A percentile compares a stretch with the other conserved stretches of the same genome.
phyloP scores from a whole-genome alignment of 2,797 vertebrate genomes.

The Protosalanx chinensis region DNA sequence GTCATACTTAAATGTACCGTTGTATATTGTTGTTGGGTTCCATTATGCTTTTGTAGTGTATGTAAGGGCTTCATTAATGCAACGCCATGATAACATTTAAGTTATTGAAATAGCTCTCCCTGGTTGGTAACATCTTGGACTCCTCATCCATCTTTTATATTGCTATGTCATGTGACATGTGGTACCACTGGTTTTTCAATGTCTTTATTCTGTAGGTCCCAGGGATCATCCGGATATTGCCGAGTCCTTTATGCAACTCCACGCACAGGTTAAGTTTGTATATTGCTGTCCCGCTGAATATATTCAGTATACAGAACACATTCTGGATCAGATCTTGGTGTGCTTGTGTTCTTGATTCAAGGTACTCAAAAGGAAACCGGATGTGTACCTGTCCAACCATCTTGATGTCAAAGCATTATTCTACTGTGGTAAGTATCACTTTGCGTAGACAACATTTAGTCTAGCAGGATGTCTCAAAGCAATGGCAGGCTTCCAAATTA shows the following conservation, averaged over 20 bases:
- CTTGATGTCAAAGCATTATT: conserved; percentile 91
- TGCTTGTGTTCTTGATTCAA: neutral
- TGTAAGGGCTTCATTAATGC: too few species aligned
- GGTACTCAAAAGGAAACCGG: conserved; percentile 82
- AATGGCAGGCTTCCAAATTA: neutral
- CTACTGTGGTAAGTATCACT: conserved; percentile 87
- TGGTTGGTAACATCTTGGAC: conserved; percentile 2
- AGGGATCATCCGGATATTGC: conserved; percentile 98
- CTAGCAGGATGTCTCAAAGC: neutral
- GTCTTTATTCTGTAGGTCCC: conserved; percentile 86
- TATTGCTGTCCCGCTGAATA: neutral
- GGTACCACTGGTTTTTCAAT: conserved; percentile 78
- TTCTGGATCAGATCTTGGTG: neutral
- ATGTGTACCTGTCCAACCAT: conserved; percentile 85
- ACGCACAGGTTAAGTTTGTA: conserved; percentile 87
- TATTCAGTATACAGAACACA: neutral
- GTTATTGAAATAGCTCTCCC: too few species aligned
- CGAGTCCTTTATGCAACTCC: conserved; percentile 98
- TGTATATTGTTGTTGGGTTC: too few species aligned
- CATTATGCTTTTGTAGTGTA: too few species aligned
- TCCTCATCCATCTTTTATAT: conserved; percentile 71
- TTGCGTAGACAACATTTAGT: neutral
- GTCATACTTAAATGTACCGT: too few species aligned
- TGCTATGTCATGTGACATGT: conserved; percentile 80
- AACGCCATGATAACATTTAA: too few species aligned